Percentiles rank a stretch among this genome's conserved stretches.
phyloP scores from a whole-genome alignment of 1,140 invertebrate genomes.

The Aradophagus sp. region DNA sequence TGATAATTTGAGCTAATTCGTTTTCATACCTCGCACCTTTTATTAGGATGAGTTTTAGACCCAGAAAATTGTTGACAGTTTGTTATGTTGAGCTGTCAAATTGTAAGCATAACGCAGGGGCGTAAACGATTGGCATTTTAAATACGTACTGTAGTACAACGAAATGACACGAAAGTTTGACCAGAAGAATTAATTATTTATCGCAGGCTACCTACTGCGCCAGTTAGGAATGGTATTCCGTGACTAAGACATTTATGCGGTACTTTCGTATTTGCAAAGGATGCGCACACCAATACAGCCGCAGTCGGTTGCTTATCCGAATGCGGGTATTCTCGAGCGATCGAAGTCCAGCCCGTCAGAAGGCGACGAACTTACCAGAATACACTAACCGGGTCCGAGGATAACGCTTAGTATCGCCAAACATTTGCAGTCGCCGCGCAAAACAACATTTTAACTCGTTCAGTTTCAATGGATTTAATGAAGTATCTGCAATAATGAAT shows the following conservation, averaged over 20 bases:
- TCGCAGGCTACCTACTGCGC: conserved; percentile 62
- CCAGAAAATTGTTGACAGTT: too few species aligned
- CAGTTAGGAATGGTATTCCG: conserved; percentile 62
- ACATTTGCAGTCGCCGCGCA: conserved; percentile 1
- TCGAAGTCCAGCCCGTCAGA: conserved; percentile 47
- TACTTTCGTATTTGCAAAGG: conserved; percentile 49
- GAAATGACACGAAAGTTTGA: conserved; percentile 41
- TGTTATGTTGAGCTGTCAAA: too few species aligned
- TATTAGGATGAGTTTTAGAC: too few species aligned
- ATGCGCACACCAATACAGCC: conserved; percentile 39
- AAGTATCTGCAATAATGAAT: too few species aligned
- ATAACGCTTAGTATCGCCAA: conserved; percentile 25
- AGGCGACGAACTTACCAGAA: conserved; percentile 49
- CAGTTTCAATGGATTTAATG: too few species aligned
- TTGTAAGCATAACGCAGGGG: too few species aligned
- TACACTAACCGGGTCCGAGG: conserved; percentile 33
- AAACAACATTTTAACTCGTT: too few species aligned
- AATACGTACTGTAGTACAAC: neutral
- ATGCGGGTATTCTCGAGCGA: conserved; percentile 55
- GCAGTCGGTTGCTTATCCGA: conserved; percentile 51
- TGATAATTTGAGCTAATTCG: too few species aligned
- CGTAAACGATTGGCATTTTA: too few species aligned
- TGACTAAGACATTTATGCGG: conserved; percentile 47
- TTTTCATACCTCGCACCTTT: too few species aligned
- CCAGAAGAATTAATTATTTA: conserved; percentile 64